A percentile compares a stretch with the other conserved stretches of the same genome.
Conservation (phyloP, 2,888 invertebrate species). For the Drosophila helvetica region DNA sequence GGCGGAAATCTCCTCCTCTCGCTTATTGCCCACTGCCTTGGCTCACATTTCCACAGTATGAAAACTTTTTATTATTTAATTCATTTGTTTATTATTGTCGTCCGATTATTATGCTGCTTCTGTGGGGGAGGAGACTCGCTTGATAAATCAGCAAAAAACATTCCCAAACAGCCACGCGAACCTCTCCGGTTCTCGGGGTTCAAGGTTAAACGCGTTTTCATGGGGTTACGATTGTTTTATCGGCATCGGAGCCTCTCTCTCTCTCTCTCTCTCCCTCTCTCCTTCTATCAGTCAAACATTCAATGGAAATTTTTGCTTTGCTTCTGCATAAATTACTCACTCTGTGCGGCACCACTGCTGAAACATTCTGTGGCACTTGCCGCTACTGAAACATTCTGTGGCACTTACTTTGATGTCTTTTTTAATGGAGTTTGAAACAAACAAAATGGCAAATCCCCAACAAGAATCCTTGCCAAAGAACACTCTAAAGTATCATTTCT, state of each 20-base stretch:
- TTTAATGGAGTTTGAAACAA: conserved; percentile 9
- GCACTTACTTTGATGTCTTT: conserved; percentile 22
- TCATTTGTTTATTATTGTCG: conserved; percentile 18
- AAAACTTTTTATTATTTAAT: conserved; percentile 18
- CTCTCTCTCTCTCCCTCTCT: background rate
- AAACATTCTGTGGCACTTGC: conserved; percentile 2
- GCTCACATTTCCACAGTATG: conserved; percentile 1
- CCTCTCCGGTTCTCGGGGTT: conserved; percentile 15
- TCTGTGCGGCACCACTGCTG: background rate
- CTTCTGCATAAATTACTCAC: conserved; percentile 27
- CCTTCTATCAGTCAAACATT: background rate
- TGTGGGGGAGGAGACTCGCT: no score
- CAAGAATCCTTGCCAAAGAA: no score
- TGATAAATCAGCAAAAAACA: conserved; percentile 16
- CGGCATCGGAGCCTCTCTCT: conserved; percentile 11
- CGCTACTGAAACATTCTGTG: conserved; percentile 9
- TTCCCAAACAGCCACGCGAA: conserved; percentile 14
- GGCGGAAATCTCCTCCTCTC: conserved; percentile 10
- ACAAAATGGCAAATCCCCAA: background rate
- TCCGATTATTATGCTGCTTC: conserved; percentile 18
- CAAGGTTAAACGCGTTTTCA: conserved; percentile 28
- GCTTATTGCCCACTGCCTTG: conserved; percentile 1
- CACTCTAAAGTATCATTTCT: no score
- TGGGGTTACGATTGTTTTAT: conserved; percentile 14
- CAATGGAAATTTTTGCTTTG: conserved; percentile 26